Percentiles rank a stretch among this genome's conserved stretches.
phyloP scores from a whole-genome alignment of 2,113 vertebrate genomes.

The Ammospiza caudacuta region DNA sequence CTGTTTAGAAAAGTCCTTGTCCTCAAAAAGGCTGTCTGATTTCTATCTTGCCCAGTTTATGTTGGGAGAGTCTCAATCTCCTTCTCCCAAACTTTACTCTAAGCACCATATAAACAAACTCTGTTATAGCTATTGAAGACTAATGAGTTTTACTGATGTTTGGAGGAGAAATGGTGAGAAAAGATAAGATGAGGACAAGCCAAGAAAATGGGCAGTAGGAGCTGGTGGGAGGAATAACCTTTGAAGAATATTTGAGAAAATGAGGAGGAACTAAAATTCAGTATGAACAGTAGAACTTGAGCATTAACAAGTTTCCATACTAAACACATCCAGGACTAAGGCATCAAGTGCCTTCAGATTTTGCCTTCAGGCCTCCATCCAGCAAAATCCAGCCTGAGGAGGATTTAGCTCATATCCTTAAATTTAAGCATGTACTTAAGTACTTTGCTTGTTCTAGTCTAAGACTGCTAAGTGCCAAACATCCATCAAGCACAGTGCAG shows the following conservation, averaged over 20 bases:
- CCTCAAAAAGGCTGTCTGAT: neutral
- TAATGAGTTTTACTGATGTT: constrained; percentile 11
- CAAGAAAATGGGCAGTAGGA: neutral
- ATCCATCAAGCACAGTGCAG: neutral
- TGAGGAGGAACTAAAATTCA: neutral
- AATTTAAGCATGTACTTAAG: neutral
- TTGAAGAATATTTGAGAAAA: constrained; percentile 2
- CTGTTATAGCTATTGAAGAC: neutral
- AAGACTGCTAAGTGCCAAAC: neutral
- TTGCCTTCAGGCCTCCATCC: neutral
- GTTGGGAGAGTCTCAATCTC: neutral
- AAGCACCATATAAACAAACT: neutral
- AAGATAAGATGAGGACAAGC: neutral
- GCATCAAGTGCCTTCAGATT: neutral
- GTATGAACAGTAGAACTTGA: neutral
- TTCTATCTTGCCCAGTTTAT: neutral
- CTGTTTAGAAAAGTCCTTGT: neutral
- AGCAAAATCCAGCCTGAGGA: neutral
- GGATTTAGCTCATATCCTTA: neutral
- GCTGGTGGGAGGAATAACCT: neutral
- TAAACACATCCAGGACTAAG: neutral
- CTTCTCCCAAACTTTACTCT: neutral
- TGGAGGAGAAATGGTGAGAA: constrained; percentile 23
- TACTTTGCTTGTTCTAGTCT: neutral
- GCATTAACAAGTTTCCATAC: neutral